Evolutionary conservation across 2,797 vertebrate species (phyloP).

Genomic region (Tangara arthus): DNA sequence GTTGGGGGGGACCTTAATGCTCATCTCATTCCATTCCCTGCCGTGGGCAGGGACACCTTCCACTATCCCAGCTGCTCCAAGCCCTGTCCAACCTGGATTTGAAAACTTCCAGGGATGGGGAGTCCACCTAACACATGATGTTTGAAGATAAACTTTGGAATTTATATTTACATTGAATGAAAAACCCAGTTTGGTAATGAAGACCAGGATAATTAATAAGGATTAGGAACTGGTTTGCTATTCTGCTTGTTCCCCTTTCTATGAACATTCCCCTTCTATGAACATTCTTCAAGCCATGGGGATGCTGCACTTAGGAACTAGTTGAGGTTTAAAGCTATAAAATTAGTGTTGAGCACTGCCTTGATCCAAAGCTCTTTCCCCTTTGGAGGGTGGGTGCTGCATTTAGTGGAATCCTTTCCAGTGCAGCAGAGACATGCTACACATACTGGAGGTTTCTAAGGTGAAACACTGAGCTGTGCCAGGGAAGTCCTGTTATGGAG

Average conservation of each 20-base stretch:
- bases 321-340: not conserved
- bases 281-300: not conserved
- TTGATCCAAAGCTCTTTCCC: not conserved
- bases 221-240: not conserved
- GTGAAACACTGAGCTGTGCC: not conserved
- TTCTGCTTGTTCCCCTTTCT: not conserved
- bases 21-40: not conserved
- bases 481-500: not conserved
- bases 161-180: not conserved
- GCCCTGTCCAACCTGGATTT: not conserved
- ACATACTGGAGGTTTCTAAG: not conserved
- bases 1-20: not conserved
- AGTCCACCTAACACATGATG: rapidly evolving
- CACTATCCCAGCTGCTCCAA: not conserved
- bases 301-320: not conserved
- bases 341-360: not conserved
- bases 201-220: not conserved
- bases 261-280: not conserved
- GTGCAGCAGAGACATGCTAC: not conserved
- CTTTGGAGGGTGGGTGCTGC: not conserved
- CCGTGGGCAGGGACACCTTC: not conserved
- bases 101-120: not conserved
- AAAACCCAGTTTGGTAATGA: not conserved
- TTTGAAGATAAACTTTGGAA: not conserved
- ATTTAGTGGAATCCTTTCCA: not conserved